Conservation (phyloP, 2,797 vertebrate genomes). For the Esox masquinongy region DNA sequence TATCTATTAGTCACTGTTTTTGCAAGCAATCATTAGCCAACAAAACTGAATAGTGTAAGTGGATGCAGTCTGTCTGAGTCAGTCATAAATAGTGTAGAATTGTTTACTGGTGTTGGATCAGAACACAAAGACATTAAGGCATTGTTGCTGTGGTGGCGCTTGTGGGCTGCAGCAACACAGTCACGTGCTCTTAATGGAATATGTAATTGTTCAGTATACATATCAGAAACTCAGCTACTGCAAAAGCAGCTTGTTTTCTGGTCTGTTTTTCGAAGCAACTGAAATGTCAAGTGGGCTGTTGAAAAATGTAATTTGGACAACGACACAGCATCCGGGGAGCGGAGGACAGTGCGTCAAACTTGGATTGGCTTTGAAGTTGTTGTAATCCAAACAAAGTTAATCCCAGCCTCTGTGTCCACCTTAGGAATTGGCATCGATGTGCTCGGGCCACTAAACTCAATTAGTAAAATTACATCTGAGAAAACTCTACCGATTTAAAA, state of each 20-base stretch:
- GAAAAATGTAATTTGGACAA: conserved; percentile 59
- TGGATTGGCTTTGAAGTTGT: conserved; percentile 71
- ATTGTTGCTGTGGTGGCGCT: neutral
- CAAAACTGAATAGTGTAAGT: conserved; percentile 17
- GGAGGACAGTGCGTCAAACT: conserved; percentile 62
- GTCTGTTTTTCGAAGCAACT: conserved; percentile 54
- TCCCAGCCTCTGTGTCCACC: conserved; percentile 55
- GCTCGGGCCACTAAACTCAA: conserved; percentile 54
- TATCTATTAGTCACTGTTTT: conserved; percentile 17
- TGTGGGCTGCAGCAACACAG: conserved; percentile 14
- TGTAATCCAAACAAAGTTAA: conserved; percentile 65
- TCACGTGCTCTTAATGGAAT: conserved; percentile 9
- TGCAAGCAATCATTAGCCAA: conserved; percentile 8
- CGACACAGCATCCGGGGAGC: conserved; percentile 55
- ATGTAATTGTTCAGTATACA: conserved; percentile 34
- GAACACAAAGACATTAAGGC: neutral
- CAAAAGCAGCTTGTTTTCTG: conserved; percentile 47
- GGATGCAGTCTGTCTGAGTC: conserved; percentile 27
- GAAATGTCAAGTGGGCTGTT: conserved; percentile 44
- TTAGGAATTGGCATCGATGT: conserved; percentile 52
- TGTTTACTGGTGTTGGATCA: conserved; percentile 34
- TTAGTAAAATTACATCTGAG: conserved; percentile 68
- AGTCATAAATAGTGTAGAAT: conserved; percentile 39
- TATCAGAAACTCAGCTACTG: conserved; percentile 8
- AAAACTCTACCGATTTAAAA: conserved; percentile 53